phyloP scores from a whole-genome alignment of 2,797 vertebrate species.

The Notolepis coatsorum region DNA sequence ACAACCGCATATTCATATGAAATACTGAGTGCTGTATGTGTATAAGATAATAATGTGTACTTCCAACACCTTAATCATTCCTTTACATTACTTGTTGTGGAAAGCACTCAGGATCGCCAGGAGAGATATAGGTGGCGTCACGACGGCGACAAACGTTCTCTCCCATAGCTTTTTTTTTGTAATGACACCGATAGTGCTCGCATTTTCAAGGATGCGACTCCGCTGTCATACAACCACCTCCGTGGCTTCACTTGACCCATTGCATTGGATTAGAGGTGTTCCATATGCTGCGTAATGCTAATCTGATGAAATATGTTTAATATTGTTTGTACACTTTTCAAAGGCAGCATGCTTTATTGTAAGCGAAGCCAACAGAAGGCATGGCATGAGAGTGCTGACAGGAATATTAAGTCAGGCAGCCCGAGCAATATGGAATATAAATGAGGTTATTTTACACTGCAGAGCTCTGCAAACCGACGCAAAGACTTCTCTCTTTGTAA shows the following conservation, averaged over 20 bases:
- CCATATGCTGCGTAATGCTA: conserved; percentile 61
- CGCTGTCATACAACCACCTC: conserved; percentile 39
- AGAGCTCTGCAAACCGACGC: conserved; percentile 84
- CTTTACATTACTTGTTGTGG: conserved; percentile 1
- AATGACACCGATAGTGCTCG: conserved; percentile 31
- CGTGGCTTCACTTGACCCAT: conserved; percentile 61
- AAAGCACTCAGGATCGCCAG: conserved; percentile 4
- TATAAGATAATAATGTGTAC: background rate
- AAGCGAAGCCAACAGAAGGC: conserved; percentile 80
- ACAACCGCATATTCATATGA: background rate
- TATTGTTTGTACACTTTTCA: conserved; percentile 84
- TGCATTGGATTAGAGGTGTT: conserved; percentile 62
- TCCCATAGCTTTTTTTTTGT: conserved; percentile 38
- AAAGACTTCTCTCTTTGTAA: conserved; percentile 86
- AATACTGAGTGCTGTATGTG: background rate
- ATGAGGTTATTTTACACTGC: conserved; percentile 89
- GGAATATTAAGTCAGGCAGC: conserved; percentile 88
- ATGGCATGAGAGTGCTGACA: conserved; percentile 81
- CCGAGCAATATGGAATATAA: conserved; percentile 90
- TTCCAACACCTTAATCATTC: conserved; percentile 15
- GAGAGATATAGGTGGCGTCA: conserved; percentile 5
- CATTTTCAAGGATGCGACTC: conserved; percentile 42
- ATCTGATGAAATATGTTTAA: conserved; percentile 83
- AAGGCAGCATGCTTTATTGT: conserved; percentile 77
- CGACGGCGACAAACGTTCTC: conserved; percentile 37